These are phyloP conservation scores for Ceuthmochares aereus DNA, from an alignment of 2,113 vertebrate genomes.

Conservation along the genomic window DNA sequence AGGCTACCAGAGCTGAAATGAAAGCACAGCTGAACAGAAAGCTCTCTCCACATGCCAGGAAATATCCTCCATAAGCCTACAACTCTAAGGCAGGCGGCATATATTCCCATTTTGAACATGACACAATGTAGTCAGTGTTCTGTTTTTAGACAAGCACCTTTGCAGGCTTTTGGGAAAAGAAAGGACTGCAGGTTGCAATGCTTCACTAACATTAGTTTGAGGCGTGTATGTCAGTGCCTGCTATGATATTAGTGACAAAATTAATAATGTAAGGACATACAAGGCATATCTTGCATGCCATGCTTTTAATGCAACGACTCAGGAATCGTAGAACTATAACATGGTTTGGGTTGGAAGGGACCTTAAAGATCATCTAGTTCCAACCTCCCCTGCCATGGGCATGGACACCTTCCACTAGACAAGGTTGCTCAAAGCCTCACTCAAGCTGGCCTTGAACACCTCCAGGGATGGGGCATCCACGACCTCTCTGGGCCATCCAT, in stretches of 20 bases:
- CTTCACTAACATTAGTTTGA: background rate
- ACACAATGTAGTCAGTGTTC: background rate
- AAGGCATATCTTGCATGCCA: background rate
- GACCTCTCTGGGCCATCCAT: too few relatives aligned
- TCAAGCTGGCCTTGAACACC: too few relatives aligned
- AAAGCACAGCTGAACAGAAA: background rate
- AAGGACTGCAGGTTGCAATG: background rate
- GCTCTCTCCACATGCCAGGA: background rate
- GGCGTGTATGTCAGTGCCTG: background rate
- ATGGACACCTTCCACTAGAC: too few relatives aligned
- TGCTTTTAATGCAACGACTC: background rate
- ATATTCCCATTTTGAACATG: fast-evolving
- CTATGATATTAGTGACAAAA: background rate
- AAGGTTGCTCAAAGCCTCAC: too few relatives aligned
- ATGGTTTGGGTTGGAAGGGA: too few relatives aligned
- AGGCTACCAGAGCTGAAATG: background rate
- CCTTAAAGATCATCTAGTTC: too few relatives aligned
- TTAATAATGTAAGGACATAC: background rate
- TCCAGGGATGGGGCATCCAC: too few relatives aligned
- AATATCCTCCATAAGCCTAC: background rate
- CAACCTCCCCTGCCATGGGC: too few relatives aligned
- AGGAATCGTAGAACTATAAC: too few relatives aligned
- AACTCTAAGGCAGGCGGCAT: background rate
- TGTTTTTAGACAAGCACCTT: background rate
- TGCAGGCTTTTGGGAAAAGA: background rate